Evolutionary conservation across 2,888 invertebrate genomes (phyloP).

Genomic region (Elaeidobius kamerunicus): DNA sequence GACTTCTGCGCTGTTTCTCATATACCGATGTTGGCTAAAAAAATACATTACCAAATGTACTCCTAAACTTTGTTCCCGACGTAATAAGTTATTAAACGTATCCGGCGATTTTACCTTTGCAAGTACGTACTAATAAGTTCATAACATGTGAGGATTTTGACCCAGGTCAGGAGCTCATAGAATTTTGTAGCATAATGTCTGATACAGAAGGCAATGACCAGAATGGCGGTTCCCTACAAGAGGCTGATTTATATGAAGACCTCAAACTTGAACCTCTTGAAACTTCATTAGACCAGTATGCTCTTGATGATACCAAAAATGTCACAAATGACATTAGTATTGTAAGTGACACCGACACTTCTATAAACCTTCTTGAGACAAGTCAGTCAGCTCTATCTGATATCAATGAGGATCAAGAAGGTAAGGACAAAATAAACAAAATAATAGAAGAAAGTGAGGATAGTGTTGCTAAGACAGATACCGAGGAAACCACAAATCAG

Average conservation of each 20-base stretch:
- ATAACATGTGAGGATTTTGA: constrained; percentile 12
- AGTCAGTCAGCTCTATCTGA: constrained; percentile 11
- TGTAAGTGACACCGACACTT: constrained; percentile 17
- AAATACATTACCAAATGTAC: neutral
- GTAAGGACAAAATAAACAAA: constrained; percentile 18
- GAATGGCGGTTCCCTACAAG: constrained; percentile 17
- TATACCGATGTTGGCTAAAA: constrained; percentile 6
- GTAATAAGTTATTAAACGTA: neutral
- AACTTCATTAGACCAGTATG: neutral
- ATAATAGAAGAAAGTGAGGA: constrained; percentile 22
- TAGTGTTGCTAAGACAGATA: constrained; percentile 14
- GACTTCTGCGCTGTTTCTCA: constrained; percentile 20
- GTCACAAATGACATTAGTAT: constrained; percentile 8
- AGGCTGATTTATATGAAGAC: neutral
- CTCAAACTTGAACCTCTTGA: neutral
- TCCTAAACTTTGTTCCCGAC: neutral
- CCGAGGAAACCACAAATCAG: constrained; percentile 15
- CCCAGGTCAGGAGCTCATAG: constrained; percentile 13
- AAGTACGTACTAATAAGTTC: constrained; percentile 3
- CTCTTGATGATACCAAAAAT: neutral
- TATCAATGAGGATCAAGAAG: constrained; percentile 18
- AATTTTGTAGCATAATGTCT: constrained; percentile 13
- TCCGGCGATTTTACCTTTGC: no score
- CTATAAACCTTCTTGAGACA: constrained; percentile 6
- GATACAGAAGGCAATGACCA: constrained; percentile 23